Evolutionary conservation across 1,140 invertebrate genomes (phyloP).

Genomic region (Lordiphosa collinella): DNA sequence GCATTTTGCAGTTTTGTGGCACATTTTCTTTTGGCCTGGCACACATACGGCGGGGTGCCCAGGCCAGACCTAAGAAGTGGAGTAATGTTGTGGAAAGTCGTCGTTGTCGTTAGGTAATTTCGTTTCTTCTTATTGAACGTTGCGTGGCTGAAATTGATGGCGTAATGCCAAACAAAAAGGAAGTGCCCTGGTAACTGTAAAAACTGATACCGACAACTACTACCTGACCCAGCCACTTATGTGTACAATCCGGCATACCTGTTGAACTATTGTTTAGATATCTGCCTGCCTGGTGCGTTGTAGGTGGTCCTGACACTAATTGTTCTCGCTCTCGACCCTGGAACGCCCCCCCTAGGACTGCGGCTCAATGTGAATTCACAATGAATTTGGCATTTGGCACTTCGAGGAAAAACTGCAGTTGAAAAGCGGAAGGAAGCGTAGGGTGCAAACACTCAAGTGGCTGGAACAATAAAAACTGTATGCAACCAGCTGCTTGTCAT

Average conservation of each 20-base stretch:
- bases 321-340: constrained; percentile 31
- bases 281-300: constrained; percentile 5
- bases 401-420: constrained; percentile 52
- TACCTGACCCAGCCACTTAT: constrained; percentile 14
- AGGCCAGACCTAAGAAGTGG: constrained; percentile 43
- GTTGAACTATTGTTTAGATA: constrained; percentile 9
- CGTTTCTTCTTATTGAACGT: constrained; percentile 66
- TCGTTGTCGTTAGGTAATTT: constrained; percentile 67
- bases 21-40: constrained; percentile 67
- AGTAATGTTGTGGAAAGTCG: constrained; percentile 68
- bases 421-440: constrained; percentile 49
- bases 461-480: constrained; percentile 25
- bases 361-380: constrained; percentile 29
- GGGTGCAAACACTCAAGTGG: constrained; percentile 24
- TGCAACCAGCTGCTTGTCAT: neutral
- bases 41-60: constrained; percentile 43
- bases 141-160: constrained; percentile 45
- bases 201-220: neutral
- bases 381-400: constrained; percentile 59
- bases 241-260: constrained; percentile 3
- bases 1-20: constrained; percentile 64
- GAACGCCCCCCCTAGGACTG: constrained; percentile 18
- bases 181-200: constrained; percentile 8
- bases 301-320: constrained; percentile 29
- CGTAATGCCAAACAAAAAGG: constrained; percentile 45